Percentiles rank a stretch among this genome's conserved stretches.
Evolutionary conservation across 2,888 invertebrate species (phyloP).

Genomic region (Poecilobothrus nobilitatus): DNA sequence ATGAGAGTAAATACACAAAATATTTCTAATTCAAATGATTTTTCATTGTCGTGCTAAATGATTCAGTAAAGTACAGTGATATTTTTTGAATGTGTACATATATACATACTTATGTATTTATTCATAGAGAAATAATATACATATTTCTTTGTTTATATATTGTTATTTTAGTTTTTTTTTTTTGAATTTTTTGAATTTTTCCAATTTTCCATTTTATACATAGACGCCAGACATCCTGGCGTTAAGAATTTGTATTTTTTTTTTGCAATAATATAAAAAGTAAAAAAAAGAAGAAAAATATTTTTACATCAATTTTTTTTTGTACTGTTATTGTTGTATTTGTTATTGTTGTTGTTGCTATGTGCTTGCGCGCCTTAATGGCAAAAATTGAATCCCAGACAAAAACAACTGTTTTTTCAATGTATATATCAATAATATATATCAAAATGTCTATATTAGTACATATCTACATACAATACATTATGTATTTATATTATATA

Average conservation of each 20-base stretch:
- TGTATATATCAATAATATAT: too few species aligned
- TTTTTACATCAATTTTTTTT: background rate
- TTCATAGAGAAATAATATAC: too few species aligned
- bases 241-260: background rate
- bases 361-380: background rate
- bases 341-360: background rate
- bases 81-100: too few species aligned
- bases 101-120: too few species aligned
- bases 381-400: background rate
- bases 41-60: background rate
- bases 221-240: slow-evolving; percentile 2
- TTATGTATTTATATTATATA: too few species aligned
- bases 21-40: background rate
- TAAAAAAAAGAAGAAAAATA: background rate
- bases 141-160: background rate
- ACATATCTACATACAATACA: too few species aligned
- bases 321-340: background rate
- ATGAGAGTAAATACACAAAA: background rate
- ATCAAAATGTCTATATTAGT: too few species aligned
- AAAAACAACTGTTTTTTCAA: background rate
- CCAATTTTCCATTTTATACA: background rate
- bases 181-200: background rate
- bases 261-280: too few species aligned
- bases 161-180: background rate
- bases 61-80: background rate